These are phyloP conservation scores for Campylomormyrus tamandua DNA, from an alignment of 2,113 vertebrate genomes.

Conservation along the genomic window DNA sequence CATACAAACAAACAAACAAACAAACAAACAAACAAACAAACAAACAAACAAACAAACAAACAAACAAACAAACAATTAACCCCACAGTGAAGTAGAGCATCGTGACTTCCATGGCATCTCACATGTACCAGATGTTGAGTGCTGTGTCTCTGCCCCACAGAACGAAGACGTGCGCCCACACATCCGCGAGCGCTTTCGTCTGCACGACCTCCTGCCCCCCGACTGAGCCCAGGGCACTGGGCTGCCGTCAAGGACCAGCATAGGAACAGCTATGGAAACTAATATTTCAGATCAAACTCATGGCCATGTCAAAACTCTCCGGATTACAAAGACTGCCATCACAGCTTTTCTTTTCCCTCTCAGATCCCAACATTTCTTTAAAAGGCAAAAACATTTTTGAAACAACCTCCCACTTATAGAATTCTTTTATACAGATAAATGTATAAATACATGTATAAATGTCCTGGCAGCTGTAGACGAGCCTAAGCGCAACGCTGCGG, in stretches of 20 bases:
- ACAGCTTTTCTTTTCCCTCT: slow-evolving; percentile 58
- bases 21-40: no score
- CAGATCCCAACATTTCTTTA: slow-evolving; percentile 69
- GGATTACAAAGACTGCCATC: slow-evolving; percentile 81
- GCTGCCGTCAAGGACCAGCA: slow-evolving; percentile 5
- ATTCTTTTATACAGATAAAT: slow-evolving; percentile 35
- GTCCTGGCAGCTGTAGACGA: slow-evolving; percentile 51
- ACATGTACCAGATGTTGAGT: background rate
- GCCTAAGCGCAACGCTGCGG: slow-evolving; percentile 52
- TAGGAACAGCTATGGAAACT: slow-evolving; percentile 23
- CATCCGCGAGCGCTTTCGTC: slow-evolving; percentile 84
- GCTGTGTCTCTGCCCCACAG: slow-evolving; percentile 42
- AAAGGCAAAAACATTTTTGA: slow-evolving; percentile 39
- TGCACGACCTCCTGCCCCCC: slow-evolving; percentile 82
- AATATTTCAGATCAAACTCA: slow-evolving; percentile 26
- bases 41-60: no score
- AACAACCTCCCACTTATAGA: slow-evolving; percentile 8
- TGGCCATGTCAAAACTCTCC: slow-evolving; percentile 52
- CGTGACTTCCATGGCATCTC: background rate
- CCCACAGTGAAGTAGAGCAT: background rate
- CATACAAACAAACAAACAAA: no score
- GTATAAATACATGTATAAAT: slow-evolving; percentile 23
- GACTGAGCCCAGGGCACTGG: slow-evolving; percentile 55
- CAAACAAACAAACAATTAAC: no score
- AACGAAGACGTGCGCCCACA: slow-evolving; percentile 84